These are phyloP conservation scores for Embiotoca jacksoni DNA, from an alignment of 2,113 vertebrate genomes.

Conservation along the genomic window DNA sequence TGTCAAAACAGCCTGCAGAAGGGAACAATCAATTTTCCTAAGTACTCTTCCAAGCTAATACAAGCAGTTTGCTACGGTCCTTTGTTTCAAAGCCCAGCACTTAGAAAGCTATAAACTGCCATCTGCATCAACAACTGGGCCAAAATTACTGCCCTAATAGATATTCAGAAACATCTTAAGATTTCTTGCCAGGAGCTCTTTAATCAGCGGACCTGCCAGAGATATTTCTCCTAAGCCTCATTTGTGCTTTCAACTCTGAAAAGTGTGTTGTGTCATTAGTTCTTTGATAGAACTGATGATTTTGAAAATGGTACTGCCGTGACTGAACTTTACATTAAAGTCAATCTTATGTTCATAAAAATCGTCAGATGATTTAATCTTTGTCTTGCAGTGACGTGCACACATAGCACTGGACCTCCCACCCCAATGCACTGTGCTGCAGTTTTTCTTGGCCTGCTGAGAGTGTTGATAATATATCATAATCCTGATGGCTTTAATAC, in stretches of 20 bases:
- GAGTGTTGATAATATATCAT: neutral
- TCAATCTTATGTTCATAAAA: neutral
- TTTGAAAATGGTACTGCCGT: slow-evolving; percentile 11
- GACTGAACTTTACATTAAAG: neutral
- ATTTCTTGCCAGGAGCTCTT: slow-evolving; percentile 30
- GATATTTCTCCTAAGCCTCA: slow-evolving; percentile 37
- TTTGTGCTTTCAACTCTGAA: slow-evolving; percentile 33
- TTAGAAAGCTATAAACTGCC: slow-evolving; percentile 46
- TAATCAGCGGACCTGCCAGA: slow-evolving; percentile 16
- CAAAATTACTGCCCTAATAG: slow-evolving; percentile 35
- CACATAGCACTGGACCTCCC: neutral
- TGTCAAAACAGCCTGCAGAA: slow-evolving; percentile 11
- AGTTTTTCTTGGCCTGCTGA: neutral
- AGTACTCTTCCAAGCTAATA: slow-evolving; percentile 36
- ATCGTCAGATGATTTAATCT: no score
- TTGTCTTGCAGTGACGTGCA: no score
- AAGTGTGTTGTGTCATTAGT: slow-evolving; percentile 15
- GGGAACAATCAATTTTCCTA: slow-evolving; percentile 41
- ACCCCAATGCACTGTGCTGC: neutral
- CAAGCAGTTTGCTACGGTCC: slow-evolving; percentile 6
- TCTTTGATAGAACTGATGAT: neutral
- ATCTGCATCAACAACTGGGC: slow-evolving; percentile 33
- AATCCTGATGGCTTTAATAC: no score
- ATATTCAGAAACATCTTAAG: slow-evolving; percentile 38
- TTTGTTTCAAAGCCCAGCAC: slow-evolving; percentile 35